These are phyloP conservation scores for Blastobasis adustella DNA, from an alignment of 2,888 invertebrate genomes.

Conservation along the genomic window DNA sequence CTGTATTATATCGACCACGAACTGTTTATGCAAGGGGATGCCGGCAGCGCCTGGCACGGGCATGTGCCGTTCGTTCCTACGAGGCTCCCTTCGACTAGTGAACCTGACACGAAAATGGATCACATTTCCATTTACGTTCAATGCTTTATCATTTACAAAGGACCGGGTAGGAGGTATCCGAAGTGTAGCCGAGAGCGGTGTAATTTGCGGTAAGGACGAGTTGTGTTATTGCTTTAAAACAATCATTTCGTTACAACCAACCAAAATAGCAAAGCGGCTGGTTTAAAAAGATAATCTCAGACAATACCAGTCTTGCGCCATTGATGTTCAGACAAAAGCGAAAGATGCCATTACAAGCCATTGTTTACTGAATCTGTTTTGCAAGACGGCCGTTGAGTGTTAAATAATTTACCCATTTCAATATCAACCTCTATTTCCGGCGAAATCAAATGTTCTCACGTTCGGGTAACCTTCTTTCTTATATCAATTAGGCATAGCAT, in stretches of 20 bases:
- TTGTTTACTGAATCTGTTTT: constrained; percentile 57
- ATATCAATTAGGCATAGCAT: constrained; percentile 10
- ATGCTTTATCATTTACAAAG: background rate
- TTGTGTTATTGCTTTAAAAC: background rate
- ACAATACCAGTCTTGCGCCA: constrained; percentile 55
- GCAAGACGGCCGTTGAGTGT: constrained; percentile 40
- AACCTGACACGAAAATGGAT: constrained; percentile 40
- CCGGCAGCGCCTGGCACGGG: constrained; percentile 59
- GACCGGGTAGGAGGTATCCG: no score
- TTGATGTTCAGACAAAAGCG: constrained; percentile 48
- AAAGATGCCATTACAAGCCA: constrained; percentile 54
- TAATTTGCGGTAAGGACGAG: no score
- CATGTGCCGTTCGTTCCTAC: constrained; percentile 45
- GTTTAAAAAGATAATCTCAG: constrained; percentile 40
- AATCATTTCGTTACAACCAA: constrained; percentile 23
- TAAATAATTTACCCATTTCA: constrained; percentile 31
- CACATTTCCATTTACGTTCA: constrained; percentile 7
- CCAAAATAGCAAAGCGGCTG: constrained; percentile 23
- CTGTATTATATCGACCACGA: constrained; percentile 42
- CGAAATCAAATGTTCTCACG: constrained; percentile 12
- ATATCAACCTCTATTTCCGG: constrained; percentile 19
- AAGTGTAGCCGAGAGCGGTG: no score
- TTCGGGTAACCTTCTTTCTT: constrained; percentile 8
- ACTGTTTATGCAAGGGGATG: constrained; percentile 34
- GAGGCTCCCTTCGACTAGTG: constrained; percentile 35